A percentile compares a stretch with the other conserved stretches of the same genome.
These are phyloP conservation scores for Tupaia chinensis DNA, from an alignment of 2,113 vertebrate species.

Conservation along the genomic window DNA sequence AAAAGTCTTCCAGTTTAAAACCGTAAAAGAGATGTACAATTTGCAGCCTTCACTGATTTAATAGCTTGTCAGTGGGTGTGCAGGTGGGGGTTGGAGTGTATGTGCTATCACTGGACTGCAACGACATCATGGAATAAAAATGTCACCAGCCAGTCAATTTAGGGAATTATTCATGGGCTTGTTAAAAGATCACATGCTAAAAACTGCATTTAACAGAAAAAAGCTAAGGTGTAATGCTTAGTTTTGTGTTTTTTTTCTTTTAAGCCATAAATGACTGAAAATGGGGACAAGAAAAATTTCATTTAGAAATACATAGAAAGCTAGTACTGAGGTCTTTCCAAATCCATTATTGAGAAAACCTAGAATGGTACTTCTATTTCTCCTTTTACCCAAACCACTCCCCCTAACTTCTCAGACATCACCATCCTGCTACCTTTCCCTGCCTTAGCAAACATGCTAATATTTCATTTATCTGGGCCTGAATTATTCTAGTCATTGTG, in stretches of 20 bases:
- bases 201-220: conserved; percentile 67
- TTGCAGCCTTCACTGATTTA: conserved; percentile 45
- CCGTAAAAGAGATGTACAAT: conserved; percentile 14
- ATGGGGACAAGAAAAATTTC: neutral
- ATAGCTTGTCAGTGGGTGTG: conserved; percentile 32
- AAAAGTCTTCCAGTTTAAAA: conserved; percentile 20
- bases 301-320: neutral
- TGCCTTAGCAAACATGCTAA: neutral
- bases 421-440: neutral
- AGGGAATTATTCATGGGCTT: conserved; percentile 76
- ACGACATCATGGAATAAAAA: conserved; percentile 71
- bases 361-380: neutral
- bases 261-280: neutral
- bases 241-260: neutral
- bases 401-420: neutral
- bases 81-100: neutral
- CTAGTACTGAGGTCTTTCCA: neutral
- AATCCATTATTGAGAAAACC: neutral
- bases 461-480: neutral
- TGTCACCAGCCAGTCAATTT: conserved; percentile 70
- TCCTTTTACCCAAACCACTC: neutral
- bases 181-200: conserved; percentile 66
- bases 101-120: conserved; percentile 32
- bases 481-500: neutral
- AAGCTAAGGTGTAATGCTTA: neutral